Conservation (phyloP, 2,113 vertebrate genomes). For the Psettodes erumei region DNA sequence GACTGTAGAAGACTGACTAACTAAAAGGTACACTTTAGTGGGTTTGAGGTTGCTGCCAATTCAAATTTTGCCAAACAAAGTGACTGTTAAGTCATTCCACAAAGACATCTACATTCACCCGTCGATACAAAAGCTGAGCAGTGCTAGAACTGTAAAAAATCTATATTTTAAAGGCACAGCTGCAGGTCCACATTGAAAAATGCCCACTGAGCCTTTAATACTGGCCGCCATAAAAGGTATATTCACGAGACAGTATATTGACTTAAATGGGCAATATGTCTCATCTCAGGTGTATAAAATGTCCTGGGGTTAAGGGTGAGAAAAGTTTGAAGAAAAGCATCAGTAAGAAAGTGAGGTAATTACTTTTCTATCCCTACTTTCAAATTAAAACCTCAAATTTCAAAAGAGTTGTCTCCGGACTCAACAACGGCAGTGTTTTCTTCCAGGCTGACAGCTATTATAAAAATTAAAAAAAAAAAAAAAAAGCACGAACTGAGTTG, state of each 20-base stretch:
- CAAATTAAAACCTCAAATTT: not conserved
- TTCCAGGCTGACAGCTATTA: not conserved
- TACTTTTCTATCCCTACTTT: not conserved
- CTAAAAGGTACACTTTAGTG: rapidly evolving
- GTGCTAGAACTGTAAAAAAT: constrained; percentile 7
- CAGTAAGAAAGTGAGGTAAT: not conserved
- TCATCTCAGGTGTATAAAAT: not conserved
- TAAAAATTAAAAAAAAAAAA: no score
- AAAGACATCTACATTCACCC: not conserved
- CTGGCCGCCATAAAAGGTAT: not conserved
- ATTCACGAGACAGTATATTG: not conserved
- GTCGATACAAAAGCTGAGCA: not conserved
- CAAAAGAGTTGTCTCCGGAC: not conserved
- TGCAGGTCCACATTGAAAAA: constrained; percentile 7
- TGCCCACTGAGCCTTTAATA: not conserved
- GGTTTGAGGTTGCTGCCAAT: not conserved
- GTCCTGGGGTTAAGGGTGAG: not conserved
- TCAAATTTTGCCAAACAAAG: not conserved
- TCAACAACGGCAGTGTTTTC: not conserved
- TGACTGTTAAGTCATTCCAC: not conserved
- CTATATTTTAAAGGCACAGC: not conserved
- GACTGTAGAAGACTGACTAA: no score
- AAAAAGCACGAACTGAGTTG: not conserved
- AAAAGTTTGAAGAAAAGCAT: not conserved
- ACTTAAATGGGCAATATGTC: not conserved